Evolutionary conservation across 2,113 vertebrate genomes (phyloP).

Genomic region (Calidris pygmaea): DNA sequence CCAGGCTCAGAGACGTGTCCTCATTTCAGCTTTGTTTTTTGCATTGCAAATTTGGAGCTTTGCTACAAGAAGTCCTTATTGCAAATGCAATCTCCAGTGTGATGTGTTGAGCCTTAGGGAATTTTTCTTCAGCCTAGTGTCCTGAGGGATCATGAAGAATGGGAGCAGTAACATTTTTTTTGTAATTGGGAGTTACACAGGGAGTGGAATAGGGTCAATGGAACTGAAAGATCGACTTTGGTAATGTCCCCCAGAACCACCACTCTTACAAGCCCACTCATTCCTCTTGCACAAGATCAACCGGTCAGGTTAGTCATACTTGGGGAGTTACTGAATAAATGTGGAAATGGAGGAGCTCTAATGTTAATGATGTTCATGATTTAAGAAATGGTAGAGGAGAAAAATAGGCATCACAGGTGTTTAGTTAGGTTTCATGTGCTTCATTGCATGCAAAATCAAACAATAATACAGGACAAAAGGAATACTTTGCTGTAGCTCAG

Average conservation of each 20-base stretch:
- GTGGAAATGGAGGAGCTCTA: background rate
- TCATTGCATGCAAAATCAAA: background rate
- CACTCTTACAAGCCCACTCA: background rate
- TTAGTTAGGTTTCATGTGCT: background rate
- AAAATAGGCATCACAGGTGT: background rate
- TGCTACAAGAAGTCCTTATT: background rate
- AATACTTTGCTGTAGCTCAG: background rate
- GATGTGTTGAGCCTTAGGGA: background rate
- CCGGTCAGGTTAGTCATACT: background rate
- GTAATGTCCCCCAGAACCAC: background rate
- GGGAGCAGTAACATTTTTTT: background rate
- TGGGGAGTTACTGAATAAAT: background rate
- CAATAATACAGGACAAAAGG: background rate
- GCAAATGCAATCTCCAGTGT: background rate
- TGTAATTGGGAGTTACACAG: background rate
- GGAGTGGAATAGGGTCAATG: background rate
- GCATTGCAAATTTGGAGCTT: background rate
- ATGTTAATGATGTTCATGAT: background rate
- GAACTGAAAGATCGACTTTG: background rate
- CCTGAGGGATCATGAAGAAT: background rate
- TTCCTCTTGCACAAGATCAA: background rate
- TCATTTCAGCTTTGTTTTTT: constrained; percentile 9
- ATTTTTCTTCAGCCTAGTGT: background rate
- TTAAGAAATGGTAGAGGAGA: background rate
- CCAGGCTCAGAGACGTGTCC: background rate